Conservation (phyloP, 2,888 invertebrate species). For the Tineola bisselliella region DNA sequence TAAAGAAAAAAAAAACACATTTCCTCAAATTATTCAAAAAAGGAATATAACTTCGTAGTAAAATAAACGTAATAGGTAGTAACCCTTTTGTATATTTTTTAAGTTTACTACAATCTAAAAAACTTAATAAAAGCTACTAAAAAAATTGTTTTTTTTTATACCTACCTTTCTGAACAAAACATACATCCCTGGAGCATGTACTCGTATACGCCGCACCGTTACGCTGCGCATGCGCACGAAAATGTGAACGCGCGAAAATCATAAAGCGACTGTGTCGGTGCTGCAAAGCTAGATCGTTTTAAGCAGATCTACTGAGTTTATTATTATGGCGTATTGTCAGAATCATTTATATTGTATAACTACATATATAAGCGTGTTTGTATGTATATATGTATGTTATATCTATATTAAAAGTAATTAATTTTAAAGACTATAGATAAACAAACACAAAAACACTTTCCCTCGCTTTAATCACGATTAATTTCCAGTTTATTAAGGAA, state of each 20-base stretch:
- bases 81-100: too few relatives aligned
- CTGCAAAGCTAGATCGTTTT: not conserved
- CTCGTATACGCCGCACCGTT: too few relatives aligned
- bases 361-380: not conserved
- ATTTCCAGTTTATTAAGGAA: constrained; percentile 4
- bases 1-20: not conserved
- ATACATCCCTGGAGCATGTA: constrained; percentile 25
- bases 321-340: not conserved
- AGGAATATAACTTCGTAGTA: too few relatives aligned
- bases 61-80: too few relatives aligned
- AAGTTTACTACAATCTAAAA: too few relatives aligned
- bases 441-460: not conserved
- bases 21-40: constrained; percentile 15
- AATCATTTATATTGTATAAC: not conserved
- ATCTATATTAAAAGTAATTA: too few relatives aligned
- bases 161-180: not conserved
- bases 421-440: too few relatives aligned
- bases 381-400: not conserved
- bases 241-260: constrained; percentile 47
- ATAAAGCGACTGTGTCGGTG: constrained; percentile 28
- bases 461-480: not conserved
- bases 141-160: too few relatives aligned
- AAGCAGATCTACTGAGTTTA: not conserved
- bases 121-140: too few relatives aligned
- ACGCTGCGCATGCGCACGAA: constrained; percentile 19